These are phyloP conservation scores for Todus mexicanus DNA, from an alignment of 2,797 vertebrate genomes.

Conservation along the genomic window DNA sequence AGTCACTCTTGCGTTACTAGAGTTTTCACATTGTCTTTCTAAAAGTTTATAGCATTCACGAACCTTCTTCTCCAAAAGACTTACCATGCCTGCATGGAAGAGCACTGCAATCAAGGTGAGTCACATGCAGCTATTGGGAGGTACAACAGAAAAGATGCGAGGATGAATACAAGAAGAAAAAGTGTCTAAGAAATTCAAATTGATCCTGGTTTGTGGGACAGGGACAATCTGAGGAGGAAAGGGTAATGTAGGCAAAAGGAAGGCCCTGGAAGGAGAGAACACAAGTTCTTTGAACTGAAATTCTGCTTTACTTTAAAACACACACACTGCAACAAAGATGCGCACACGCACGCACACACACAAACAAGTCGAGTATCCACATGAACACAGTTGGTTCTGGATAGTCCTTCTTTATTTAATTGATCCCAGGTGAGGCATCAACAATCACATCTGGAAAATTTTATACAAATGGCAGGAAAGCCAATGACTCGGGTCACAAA, in stretches of 20 bases:
- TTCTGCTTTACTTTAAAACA: slow-evolving; percentile 35
- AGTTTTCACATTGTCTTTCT: background rate
- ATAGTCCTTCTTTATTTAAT: slow-evolving; percentile 59
- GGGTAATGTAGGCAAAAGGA: background rate
- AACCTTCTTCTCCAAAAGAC: background rate
- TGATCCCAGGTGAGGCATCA: slow-evolving; percentile 69
- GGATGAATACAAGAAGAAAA: background rate
- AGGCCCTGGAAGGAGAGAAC: background rate
- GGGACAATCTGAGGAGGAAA: background rate
- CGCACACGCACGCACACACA: background rate
- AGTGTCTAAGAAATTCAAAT: background rate
- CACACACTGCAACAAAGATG: slow-evolving; percentile 21
- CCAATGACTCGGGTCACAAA: slow-evolving; percentile 69
- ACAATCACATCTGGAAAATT: slow-evolving; percentile 71
- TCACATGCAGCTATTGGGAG: background rate
- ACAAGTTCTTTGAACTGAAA: slow-evolving; percentile 34
- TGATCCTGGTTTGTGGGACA: background rate
- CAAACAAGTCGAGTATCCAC: slow-evolving; percentile 42
- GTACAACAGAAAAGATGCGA: background rate
- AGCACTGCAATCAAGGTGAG: background rate
- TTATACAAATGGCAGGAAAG: slow-evolving; percentile 68
- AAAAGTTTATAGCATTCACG: background rate
- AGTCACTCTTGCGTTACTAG: background rate
- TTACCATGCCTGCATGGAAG: background rate
- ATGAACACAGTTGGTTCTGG: slow-evolving; percentile 41